Evolutionary conservation across 2,113 vertebrate species (phyloP).

Genomic region (Ptilonorhynchus violaceus): DNA sequence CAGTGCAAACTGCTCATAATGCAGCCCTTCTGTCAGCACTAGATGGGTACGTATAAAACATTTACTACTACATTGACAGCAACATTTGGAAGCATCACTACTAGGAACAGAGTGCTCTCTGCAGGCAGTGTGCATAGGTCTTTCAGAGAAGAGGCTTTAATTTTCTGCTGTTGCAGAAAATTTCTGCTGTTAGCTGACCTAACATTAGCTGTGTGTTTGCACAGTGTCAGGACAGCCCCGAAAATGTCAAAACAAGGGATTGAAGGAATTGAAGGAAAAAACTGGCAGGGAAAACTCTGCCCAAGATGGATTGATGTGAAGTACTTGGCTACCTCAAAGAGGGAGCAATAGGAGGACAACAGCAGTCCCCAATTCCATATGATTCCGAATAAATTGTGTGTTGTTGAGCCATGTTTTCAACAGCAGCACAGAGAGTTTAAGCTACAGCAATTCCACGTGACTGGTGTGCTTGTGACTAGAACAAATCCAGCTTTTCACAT

Average conservation of each 20-base stretch:
- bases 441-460: neutral
- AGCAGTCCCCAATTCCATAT: neutral
- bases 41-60: neutral
- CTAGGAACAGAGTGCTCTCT: neutral
- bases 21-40: neutral
- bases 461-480: neutral
- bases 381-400: neutral
- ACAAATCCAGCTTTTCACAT: neutral
- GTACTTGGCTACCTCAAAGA: neutral
- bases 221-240: neutral
- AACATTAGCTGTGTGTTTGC: neutral
- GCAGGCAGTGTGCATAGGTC: neutral
- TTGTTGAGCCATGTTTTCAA: neutral
- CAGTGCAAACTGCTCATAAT: neutral
- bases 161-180: neutral
- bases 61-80: neutral
- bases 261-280: neutral
- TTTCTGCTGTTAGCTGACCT: neutral
- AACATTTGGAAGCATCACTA: neutral
- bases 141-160: neutral
- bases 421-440: neutral
- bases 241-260: neutral
- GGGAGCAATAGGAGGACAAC: neutral
- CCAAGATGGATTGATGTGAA: fast-evolving
- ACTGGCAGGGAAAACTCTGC: neutral